Evolutionary conservation across 2,113 vertebrate genomes (phyloP).

Genomic region (Tamias sibiricus): DNA sequence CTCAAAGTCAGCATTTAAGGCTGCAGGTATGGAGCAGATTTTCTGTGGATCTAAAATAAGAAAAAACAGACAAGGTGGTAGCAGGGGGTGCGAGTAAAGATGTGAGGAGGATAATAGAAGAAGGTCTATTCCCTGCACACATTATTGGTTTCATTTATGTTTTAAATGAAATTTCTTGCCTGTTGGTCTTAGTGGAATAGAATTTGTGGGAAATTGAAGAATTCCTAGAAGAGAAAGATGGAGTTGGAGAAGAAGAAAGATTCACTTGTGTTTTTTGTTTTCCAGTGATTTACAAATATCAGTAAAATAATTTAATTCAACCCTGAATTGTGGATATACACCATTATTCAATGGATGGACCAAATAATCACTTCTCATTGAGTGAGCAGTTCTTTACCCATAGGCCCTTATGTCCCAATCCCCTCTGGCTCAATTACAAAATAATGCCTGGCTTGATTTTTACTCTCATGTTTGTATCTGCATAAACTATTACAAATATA

Average conservation of each 20-base stretch:
- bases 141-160: slow-evolving; percentile 71
- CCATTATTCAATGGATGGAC: neutral
- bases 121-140: slow-evolving; percentile 28
- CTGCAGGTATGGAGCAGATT: slow-evolving; percentile 32
- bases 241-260: slow-evolving; percentile 40
- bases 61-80: neutral
- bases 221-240: neutral
- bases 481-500: slow-evolving; percentile 77
- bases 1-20: slow-evolving; percentile 41
- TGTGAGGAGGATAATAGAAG: neutral
- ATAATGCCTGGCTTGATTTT: slow-evolving; percentile 61
- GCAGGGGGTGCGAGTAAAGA: too few species aligned
- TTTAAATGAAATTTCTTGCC: slow-evolving; percentile 70
- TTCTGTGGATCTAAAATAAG: slow-evolving; percentile 40
- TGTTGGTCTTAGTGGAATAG: slow-evolving; percentile 39
- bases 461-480: slow-evolving; percentile 76
- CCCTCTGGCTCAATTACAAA: slow-evolving; percentile 49
- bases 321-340: slow-evolving; percentile 26
- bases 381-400: neutral
- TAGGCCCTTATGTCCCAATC: neutral
- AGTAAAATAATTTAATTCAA: slow-evolving; percentile 47
- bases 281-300: slow-evolving; percentile 60
- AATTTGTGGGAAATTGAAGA: slow-evolving; percentile 43
- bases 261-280: slow-evolving; percentile 44
- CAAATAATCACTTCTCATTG: slow-evolving; percentile 51